A percentile compares a stretch with the other conserved stretches of the same genome.
Conservation (phyloP, 37 sponge, comb jelly and placozoan species). For the Aphrocallistes beatrix region DNA sequence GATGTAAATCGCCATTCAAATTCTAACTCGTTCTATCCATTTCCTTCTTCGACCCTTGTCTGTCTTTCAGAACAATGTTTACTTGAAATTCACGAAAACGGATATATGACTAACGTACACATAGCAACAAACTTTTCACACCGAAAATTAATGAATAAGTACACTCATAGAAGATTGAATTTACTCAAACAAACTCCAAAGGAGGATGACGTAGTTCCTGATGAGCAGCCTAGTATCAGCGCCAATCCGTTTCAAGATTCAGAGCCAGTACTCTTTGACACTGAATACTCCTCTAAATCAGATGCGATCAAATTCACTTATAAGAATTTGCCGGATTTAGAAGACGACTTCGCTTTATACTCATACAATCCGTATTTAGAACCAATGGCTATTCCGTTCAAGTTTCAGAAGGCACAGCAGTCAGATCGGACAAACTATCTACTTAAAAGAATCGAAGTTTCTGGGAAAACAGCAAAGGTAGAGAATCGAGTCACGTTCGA, state of each 20-base stretch:
- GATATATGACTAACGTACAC: neutral
- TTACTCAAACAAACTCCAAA: neutral
- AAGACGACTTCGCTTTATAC: constrained; percentile 8
- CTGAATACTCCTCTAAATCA: neutral
- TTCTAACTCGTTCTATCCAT: neutral
- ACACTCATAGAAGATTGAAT: neutral
- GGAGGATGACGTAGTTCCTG: neutral
- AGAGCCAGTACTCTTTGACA: neutral
- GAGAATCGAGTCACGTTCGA: neutral
- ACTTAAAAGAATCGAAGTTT: neutral
- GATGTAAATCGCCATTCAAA: neutral
- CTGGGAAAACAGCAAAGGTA: neutral
- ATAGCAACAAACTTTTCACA: constrained; percentile 1
- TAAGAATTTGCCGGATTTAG: constrained; percentile 4
- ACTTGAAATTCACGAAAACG: neutral
- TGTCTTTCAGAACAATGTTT: neutral
- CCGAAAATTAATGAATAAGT: neutral
- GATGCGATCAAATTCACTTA: neutral
- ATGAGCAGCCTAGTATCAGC: neutral
- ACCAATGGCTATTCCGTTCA: neutral
- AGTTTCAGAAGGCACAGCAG: neutral
- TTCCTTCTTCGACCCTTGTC: neutral
- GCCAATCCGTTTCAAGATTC: neutral
- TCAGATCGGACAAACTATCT: neutral
- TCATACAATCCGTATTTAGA: neutral